Conservation (phyloP, 2,888 invertebrate species). For the Tethea ocularis region DNA sequence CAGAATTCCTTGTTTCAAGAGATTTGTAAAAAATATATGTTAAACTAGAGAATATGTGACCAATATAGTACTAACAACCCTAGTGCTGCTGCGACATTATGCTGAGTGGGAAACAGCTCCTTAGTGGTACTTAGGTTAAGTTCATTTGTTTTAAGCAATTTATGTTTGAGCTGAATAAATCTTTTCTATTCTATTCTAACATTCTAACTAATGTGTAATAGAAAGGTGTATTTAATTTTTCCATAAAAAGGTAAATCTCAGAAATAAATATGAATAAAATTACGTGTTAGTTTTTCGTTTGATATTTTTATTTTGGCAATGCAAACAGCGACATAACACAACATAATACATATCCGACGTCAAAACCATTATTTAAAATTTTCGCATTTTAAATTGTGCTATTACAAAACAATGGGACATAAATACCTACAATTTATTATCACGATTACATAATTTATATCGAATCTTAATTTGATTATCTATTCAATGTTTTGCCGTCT, state of each 20-base stretch:
- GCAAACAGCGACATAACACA: slow-evolving; percentile 57
- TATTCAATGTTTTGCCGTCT: slow-evolving; percentile 33
- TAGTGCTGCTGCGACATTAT: too few relatives aligned
- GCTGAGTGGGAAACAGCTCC: too few relatives aligned
- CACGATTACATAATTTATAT: slow-evolving; percentile 46
- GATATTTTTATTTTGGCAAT: slow-evolving; percentile 60
- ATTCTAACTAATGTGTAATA: too few relatives aligned
- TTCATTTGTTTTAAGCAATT: too few relatives aligned
- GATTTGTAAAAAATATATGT: too few relatives aligned
- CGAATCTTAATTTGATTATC: slow-evolving; percentile 28
- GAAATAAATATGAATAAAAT: slow-evolving; percentile 24
- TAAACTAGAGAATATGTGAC: too few relatives aligned
- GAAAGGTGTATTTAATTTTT: too few relatives aligned
- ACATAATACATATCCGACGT: slow-evolving; percentile 44
- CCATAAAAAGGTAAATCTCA: not conserved
- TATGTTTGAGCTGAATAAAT: too few relatives aligned
- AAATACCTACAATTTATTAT: slow-evolving; percentile 42
- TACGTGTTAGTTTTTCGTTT: slow-evolving; percentile 27
- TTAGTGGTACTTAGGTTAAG: too few relatives aligned
- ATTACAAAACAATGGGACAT: slow-evolving; percentile 57
- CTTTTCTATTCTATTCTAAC: too few relatives aligned
- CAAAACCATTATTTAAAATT: slow-evolving; percentile 33
- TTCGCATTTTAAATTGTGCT: slow-evolving; percentile 50
- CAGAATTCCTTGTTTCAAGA: too few relatives aligned
- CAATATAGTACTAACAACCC: too few relatives aligned